Conservation (phyloP, 2,113 vertebrate species). For the Microcebus murinus region DNA sequence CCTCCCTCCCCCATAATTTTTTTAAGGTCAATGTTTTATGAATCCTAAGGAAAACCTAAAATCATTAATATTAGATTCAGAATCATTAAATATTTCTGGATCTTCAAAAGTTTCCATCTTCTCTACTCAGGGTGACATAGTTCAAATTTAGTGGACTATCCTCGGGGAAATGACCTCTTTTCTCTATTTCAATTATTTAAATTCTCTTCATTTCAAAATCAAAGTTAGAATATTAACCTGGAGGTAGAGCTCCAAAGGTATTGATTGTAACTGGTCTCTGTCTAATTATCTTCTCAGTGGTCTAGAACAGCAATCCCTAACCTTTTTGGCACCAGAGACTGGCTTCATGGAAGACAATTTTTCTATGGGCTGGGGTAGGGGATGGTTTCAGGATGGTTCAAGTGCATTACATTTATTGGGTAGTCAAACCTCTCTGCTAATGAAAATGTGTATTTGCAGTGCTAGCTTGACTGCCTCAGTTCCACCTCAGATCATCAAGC, state of each 20-base stretch:
- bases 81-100: background rate
- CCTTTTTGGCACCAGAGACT: too few relatives aligned
- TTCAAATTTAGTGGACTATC: background rate
- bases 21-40: background rate
- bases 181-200: background rate
- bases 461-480: too few relatives aligned
- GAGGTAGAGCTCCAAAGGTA: background rate
- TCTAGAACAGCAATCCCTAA: background rate
- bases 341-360: too few relatives aligned
- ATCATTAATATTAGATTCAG: background rate
- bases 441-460: too few relatives aligned
- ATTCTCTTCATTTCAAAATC: constrained; percentile 3
- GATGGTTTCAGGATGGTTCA: too few relatives aligned
- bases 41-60: background rate
- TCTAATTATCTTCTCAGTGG: background rate
- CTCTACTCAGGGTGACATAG: background rate
- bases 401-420: too few relatives aligned
- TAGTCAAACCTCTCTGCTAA: too few relatives aligned
- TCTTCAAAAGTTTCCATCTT: background rate
- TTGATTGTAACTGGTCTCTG: background rate
- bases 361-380: too few relatives aligned
- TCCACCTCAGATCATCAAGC: too few relatives aligned
- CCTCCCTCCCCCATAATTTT: background rate
- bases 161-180: background rate
- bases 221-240: background rate